Base-by-base conservation (phyloP, 2,113 vertebrate species). In the Halichoerus grypus region DNA sequence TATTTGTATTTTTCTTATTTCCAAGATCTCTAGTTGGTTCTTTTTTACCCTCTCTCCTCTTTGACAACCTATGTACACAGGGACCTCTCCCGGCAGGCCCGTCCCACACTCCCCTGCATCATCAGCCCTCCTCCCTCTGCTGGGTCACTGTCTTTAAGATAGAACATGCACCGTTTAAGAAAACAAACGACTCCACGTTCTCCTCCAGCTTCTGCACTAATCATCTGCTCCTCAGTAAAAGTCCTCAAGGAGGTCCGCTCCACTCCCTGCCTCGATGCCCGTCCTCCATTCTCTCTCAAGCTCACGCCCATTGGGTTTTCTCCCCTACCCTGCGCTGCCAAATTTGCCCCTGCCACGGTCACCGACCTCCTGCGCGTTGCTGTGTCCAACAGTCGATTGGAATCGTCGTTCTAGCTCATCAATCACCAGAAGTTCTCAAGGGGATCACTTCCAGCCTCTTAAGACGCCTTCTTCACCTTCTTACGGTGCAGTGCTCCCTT, bases 61-160 rank as follows among this genome's bases (percentile, higher is more conserved):
- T 26, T 46, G 36, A 15, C 26, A 22, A 33, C 51, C 6, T 15
- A 3, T 67, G 31, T 15, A 13, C 0, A 2, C 67, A 42, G 86
- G 12, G 39, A 4, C 13, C 2, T 31, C 21, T 0, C 0, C 9
- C 53, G 39, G 33, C 9, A 11, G 63, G 63, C 31, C 36, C 10
- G 7, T 5, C 39, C 24, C 7, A 13, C 19, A 2, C 1, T 10
- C 12, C 16, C 74, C 39, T 16, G 18, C 16, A 46, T 7, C 3
- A 1, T 26, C 28, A 7, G 3, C 31, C 7, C 42, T 22, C 51
- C 55, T 28, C 12, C 51, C n/a, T 42, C 26, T 39, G 10, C 8
- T 31, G 14, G 0, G 8, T 28, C 11, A 7, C 83, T 39, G 36
- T 61, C 57, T 10, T 3, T 12, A 61, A n/a, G 36, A 53, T 26